These are phyloP conservation scores for Mormyrus proboscirostris DNA, from an alignment of 2,797 vertebrate species.

Conservation along the genomic window DNA sequence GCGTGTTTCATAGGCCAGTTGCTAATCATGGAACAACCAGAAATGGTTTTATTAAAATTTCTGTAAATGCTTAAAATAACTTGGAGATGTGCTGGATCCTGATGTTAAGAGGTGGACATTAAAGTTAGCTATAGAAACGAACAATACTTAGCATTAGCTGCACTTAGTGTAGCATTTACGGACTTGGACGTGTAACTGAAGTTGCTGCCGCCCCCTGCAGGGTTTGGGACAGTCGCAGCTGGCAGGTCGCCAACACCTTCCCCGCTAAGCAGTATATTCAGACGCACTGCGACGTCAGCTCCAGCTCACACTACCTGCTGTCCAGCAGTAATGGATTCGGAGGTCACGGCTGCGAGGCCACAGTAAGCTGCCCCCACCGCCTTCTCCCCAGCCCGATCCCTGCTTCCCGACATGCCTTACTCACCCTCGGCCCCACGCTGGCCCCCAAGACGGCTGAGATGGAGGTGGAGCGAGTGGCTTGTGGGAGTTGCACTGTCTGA, in stretches of 20 bases:
- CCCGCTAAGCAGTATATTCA: constrained; percentile 87
- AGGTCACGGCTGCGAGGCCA: constrained; percentile 87
- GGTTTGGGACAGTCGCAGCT: constrained; percentile 84
- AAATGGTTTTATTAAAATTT: background rate
- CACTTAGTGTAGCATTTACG: background rate
- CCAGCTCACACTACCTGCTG: constrained; percentile 71
- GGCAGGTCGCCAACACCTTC: constrained; percentile 79
- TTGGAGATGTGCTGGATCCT: background rate
- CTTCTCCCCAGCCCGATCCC: background rate
- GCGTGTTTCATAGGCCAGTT: background rate
- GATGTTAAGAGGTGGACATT: background rate
- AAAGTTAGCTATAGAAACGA: background rate
- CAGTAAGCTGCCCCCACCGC: constrained; percentile 59
- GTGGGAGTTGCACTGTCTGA: background rate
- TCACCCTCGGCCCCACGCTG: background rate
- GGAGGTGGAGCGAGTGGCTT: background rate
- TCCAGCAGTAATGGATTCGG: constrained; percentile 83
- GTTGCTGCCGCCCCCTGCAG: constrained; percentile 47
- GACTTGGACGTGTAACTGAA: background rate
- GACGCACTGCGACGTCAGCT: constrained; percentile 82
- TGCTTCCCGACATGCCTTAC: background rate
- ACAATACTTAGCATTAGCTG: background rate
- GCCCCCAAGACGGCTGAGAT: background rate
- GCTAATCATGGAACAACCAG: background rate
- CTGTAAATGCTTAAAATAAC: background rate